Base-by-base conservation (phyloP, 2,113 vertebrate genomes). In the Pachypanchax playfairii region DNA sequence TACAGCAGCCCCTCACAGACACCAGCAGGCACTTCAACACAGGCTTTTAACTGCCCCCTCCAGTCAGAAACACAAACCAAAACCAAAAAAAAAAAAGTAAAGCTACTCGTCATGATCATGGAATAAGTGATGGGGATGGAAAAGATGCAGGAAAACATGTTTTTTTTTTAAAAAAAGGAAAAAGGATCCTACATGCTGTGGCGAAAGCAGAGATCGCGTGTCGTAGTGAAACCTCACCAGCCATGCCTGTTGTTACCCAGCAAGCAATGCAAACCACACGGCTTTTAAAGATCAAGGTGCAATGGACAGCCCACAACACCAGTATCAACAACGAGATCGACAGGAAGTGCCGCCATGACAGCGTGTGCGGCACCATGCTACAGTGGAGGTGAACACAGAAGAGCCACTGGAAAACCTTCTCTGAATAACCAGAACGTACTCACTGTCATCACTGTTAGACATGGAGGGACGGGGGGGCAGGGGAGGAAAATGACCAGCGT, bases 221-320 rank as follows among this genome's bases (percentile, higher is more conserved):
- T 71, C 43, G 18, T 33, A 33, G 60, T 60, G 60, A 70, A 55
- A 21, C 64, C 68, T 48, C 66, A 35, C 60, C 50, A 49, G 85
- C 84, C 87, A 89, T 90, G 87, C 88, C 83, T 62, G 74, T 80
- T 73, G 63, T 82, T 61, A 87, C 78, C 80, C 83, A 87, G 82
- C 89, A 90, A 89, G 89, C 89, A 82, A 86, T 82, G 83, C 84
- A 87, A 86, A 84, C 75, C 80, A 88, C 77, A 80, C 65, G 68
- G 82, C 82, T 80, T 42, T 42, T 78, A 25, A 51, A 79, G 72
- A 77, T 83, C 77, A 78, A 85, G 71, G 77, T 87, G 85, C 81
- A 84, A 82, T 83, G 80, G 69, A 84, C 81, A 86, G 84, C 74
- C 71, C 75, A 85, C 66, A 52, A 82, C 79, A 82, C 73, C 64